phyloP scores from a whole-genome alignment of 2,113 vertebrate species.

The Dicentrarchus labrax region DNA sequence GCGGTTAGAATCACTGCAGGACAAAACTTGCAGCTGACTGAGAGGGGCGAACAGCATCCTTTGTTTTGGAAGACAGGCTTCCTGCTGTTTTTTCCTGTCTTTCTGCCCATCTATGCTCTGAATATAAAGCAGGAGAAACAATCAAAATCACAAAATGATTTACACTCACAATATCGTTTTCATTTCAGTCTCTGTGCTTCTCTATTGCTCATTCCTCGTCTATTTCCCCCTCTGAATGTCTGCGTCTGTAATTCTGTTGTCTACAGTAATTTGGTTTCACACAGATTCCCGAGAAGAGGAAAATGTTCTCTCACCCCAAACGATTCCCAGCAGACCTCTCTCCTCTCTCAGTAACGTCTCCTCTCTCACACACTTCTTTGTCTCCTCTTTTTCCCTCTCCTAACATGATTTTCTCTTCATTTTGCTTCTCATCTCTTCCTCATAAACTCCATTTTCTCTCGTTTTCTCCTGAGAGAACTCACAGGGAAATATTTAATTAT shows the following conservation, averaged over 20 bases:
- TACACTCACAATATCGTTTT: conserved; percentile 58
- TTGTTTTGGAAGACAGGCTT: not conserved
- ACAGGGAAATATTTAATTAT: conserved; percentile 49
- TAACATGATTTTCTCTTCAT: conserved; percentile 62
- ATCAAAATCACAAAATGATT: conserved; percentile 46
- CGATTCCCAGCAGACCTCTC: conserved; percentile 62
- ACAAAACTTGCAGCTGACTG: not conserved
- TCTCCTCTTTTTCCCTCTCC: conserved; percentile 35
- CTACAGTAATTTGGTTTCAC: conserved; percentile 71
- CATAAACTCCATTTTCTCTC: conserved; percentile 52
- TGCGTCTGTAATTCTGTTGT: conserved; percentile 60
- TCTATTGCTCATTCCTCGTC: conserved; percentile 13
- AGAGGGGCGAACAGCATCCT: not conserved
- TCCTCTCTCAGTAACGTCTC: conserved; percentile 29
- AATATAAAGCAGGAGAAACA: conserved; percentile 51
- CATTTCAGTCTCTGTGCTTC: conserved; percentile 31
- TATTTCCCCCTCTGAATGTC: conserved; percentile 10
- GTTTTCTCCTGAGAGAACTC: conserved; percentile 31
- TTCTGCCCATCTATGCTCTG: conserved; percentile 2
- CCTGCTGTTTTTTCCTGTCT: not conserved
- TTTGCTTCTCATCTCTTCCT: conserved; percentile 48
- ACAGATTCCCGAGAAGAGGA: conserved; percentile 56
- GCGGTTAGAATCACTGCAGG: no score
- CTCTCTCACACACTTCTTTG: conserved; percentile 33
- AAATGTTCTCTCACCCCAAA: conserved; percentile 67